Evolutionary conservation across 2,113 vertebrate species (phyloP), one percentile per base, ranked within the genome.

Genomic region (Rana temporaria): DNA sequence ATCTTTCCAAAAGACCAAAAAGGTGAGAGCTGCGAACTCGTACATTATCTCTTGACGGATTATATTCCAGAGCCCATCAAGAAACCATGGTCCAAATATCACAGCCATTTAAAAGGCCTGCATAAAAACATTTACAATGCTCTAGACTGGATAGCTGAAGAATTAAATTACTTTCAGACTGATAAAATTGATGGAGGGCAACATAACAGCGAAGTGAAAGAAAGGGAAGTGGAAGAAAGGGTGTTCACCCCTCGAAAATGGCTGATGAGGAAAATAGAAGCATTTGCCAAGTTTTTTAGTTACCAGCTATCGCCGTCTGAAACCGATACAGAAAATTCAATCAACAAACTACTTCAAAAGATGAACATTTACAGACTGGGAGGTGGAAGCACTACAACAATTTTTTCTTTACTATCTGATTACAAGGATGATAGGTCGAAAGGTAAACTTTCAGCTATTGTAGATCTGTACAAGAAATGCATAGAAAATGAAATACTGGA

Each of bases 161-260:
- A 96, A 20, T 76, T 95, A 24, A 92, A 92, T 84, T 95, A 95
- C 32, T 96, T 95, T 84, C 94, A 95, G 85, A 95, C 92, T 65
- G 93, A 94, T 12, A 88, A 91, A 65, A 87, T 2, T 24, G 75
- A 66, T 17, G 90, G 91, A 56, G 90, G 92, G 0, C 89, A 91
- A 22, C 78, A 89, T 0, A 84, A 60, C 0, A 64, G 48, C 2
- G 52, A 30, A 4, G 87, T 81, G 60, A 85, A 88, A 64, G 91
- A 94, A 68, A 91, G 86, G 85, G 86, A n/a, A n/a, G 87, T 81
- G 60, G 86, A 88, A 64, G 91, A 94, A 68, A 91, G 86, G 85
- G 86, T 0, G 85, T 95, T 20, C 90, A 88, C 93, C 42, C 91
- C 94, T 8, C 87, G 92, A 38, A 89, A 0, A 34, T 95, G 94